Evolutionary conservation across 2,888 invertebrate genomes (phyloP).

Genomic region (Cheilosia pagana): DNA sequence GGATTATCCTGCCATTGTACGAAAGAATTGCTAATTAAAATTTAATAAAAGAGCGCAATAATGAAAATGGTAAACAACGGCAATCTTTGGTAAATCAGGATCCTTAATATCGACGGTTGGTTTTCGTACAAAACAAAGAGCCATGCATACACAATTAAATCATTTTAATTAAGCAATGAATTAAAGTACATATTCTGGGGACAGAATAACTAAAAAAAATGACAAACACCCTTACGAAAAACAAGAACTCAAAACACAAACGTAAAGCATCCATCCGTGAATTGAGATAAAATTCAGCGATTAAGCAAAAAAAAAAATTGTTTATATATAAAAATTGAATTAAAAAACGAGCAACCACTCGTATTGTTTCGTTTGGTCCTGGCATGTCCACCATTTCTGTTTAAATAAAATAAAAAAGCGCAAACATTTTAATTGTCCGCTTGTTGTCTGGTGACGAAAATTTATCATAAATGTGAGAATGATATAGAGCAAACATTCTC

Average conservation of each 20-base stretch:
- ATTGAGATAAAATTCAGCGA: constrained; percentile 41
- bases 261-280: constrained; percentile 24
- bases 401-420: neutral
- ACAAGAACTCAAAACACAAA: constrained; percentile 4
- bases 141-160: neutral
- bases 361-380: constrained; percentile 11
- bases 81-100: constrained; percentile 43
- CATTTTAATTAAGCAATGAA: constrained; percentile 1
- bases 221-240: neutral
- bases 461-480: too few relatives aligned
- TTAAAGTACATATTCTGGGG: neutral
- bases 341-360: constrained; percentile 21
- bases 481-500: too few relatives aligned
- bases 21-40: constrained; percentile 50
- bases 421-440: neutral
- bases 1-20: constrained; percentile 40
- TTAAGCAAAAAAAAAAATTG: neutral
- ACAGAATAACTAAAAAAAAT: constrained; percentile 3
- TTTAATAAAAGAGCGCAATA: constrained; percentile 36
- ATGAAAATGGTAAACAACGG: constrained; percentile 12
- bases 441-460: neutral
- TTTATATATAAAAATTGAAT: constrained; percentile 17
- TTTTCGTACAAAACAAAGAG: neutral
- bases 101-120: neutral
- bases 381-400: neutral